Base-by-base conservation (phyloP, 2,113 vertebrate genomes). In the Zosterops hypoxanthus region DNA sequence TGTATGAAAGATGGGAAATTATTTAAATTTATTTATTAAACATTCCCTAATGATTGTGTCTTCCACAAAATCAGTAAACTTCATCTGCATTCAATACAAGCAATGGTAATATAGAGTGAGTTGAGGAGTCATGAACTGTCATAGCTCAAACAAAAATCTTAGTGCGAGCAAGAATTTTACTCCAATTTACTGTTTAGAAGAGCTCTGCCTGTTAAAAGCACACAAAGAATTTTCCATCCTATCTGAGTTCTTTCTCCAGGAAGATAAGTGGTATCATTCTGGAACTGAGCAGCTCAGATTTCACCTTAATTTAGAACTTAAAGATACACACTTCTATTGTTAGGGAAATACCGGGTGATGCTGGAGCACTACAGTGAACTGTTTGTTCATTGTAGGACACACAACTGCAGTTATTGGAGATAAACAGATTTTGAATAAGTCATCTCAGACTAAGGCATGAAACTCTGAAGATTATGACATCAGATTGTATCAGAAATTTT, bases 331-430 rank as follows among this genome's bases (percentile, higher is more conserved):
- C 52, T 82, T 57, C 50, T 75, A n/a, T 96, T 92, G 70, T 91
- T 94, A 95, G 79, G 93, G 86, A 82, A 52, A 65, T 84, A 61
- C 16, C 57, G 31, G 78, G 70, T 90, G 95, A 50, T 92, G 92
- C 66, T 92, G 87, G 94, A 95, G 85, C 36, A 71, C 52, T 75
- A 7, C 18, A 18, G 75, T 88, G 85, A 95, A 86, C 90, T 96
- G 77, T 93, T 96, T 97, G 82, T 88, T 95, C 91, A 42, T 52
- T 78, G 42, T 93, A 72, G 78, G 73, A 88, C 71, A 61, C 39
- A 34, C 84, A 81, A 22, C 78, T 92, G 68, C 59, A 90, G 66
- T 81, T 92, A 47, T 21, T 52, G 29, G 41, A 91, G 46, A 69
- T 70, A 72, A 86, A 96, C 20, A 49, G 84, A 66, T 95, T 88